Conservation (phyloP, 2,797 vertebrate genomes). For the Zalophus californianus region DNA sequence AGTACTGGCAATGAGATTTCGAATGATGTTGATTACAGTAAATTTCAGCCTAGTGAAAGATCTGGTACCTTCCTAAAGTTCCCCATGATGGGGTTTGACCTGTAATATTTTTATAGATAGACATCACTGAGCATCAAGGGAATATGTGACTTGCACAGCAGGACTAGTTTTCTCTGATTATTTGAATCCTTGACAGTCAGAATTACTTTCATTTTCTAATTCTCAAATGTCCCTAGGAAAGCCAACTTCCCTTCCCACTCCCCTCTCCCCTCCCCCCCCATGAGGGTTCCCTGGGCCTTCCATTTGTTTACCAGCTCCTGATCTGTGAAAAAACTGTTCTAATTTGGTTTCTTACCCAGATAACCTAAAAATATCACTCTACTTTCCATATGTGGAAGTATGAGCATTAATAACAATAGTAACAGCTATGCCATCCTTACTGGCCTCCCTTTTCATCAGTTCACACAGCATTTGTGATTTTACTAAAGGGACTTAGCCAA, state of each 20-base stretch:
- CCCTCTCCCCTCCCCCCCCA: rapidly evolving
- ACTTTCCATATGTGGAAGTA: not conserved
- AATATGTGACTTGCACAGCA: not conserved
- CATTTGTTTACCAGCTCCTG: not conserved
- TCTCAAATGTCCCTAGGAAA: constrained; percentile 27
- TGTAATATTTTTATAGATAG: constrained; percentile 61
- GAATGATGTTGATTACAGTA: constrained; percentile 37
- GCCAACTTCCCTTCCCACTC: not conserved
- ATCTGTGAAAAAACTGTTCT: not conserved
- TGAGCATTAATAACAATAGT: not conserved
- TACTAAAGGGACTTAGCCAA: constrained; percentile 32
- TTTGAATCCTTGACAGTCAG: constrained; percentile 53
- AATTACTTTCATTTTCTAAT: constrained; percentile 70
- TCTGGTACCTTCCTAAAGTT: constrained; percentile 42
- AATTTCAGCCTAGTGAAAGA: constrained; percentile 43
- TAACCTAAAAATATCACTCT: constrained; percentile 27
- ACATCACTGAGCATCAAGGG: constrained; percentile 41
- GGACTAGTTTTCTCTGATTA: constrained; percentile 55
- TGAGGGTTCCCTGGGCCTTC: not conserved
- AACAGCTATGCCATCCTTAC: not conserved
- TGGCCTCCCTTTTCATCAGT: constrained; percentile 14
- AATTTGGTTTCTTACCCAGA: not conserved
- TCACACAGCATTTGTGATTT: constrained; percentile 48
- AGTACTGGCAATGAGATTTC: constrained; percentile 62
- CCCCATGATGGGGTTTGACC: constrained; percentile 18